These are phyloP conservation scores for Panthera leo DNA, from an alignment of 2,113 vertebrate species.

Conservation along the genomic window DNA sequence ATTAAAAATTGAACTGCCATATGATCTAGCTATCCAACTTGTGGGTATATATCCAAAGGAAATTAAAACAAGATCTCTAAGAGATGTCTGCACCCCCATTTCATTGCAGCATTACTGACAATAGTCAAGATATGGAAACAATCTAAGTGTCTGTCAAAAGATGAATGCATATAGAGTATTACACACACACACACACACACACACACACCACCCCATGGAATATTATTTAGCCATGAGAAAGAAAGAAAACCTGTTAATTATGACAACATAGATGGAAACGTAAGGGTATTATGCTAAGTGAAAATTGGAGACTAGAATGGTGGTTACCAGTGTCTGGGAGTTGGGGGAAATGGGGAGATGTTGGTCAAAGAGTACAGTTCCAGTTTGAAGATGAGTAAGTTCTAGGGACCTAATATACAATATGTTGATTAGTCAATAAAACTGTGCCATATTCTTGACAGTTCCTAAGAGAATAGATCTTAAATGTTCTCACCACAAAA, in stretches of 20 bases:
- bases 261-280: neutral
- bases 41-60: too few relatives aligned
- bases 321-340: neutral
- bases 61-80: neutral
- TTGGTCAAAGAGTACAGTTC: neutral
- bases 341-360: neutral
- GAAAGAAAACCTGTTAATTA: neutral
- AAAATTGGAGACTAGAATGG: too few relatives aligned
- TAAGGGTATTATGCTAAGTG: neutral
- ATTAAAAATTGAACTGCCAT: neutral
- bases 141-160: neutral
- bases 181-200: neutral
- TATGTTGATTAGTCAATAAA: neutral
- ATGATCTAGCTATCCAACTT: neutral
- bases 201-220: neutral
- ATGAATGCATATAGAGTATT: neutral
- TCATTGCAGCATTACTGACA: neutral
- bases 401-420: neutral
- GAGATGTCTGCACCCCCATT: neutral
- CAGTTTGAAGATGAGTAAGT: neutral
- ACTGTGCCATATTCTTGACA: neutral
- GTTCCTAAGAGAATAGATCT: neutral
- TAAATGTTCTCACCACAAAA: neutral
- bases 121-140: neutral
- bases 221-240: neutral